Conservation (phyloP, 2,888 invertebrate genomes). For the Caenorhabditis sulstoni region DNA sequence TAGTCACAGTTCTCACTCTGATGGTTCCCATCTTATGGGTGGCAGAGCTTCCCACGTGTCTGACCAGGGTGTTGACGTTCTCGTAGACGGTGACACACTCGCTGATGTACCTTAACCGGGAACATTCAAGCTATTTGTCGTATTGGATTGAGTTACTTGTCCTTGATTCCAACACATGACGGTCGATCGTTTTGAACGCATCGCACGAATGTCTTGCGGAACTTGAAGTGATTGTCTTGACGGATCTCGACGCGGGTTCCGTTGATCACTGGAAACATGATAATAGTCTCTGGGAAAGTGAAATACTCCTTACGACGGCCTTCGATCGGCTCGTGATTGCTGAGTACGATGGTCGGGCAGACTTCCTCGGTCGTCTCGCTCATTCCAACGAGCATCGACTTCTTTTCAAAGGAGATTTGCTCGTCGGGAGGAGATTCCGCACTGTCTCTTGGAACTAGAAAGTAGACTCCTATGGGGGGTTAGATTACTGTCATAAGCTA, state of each 20-base stretch:
- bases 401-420: constrained; percentile 7
- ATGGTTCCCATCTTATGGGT: constrained; percentile 13
- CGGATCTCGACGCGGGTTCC: constrained; percentile 18
- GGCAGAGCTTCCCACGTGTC: constrained; percentile 1
- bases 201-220: constrained; percentile 22
- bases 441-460: too few relatives aligned
- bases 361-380: constrained; percentile 39
- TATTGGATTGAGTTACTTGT: too few relatives aligned
- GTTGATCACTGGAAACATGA: constrained; percentile 24
- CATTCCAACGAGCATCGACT: constrained; percentile 42
- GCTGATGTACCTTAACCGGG: constrained; percentile 30
- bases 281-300: too few relatives aligned
- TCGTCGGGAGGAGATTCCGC: background rate
- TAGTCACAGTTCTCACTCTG: background rate
- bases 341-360: constrained; percentile 4
- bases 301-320: constrained; percentile 18
- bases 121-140: too few relatives aligned
- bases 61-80: constrained; percentile 16
- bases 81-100: constrained; percentile 47
- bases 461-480: too few relatives aligned
- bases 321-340: background rate
- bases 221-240: background rate
- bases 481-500: too few relatives aligned
- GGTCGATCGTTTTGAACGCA: constrained; percentile 22
- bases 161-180: constrained; percentile 31